Base-by-base conservation (phyloP, 2,113 vertebrate genomes). In the Spheniscus mendiculus region DNA sequence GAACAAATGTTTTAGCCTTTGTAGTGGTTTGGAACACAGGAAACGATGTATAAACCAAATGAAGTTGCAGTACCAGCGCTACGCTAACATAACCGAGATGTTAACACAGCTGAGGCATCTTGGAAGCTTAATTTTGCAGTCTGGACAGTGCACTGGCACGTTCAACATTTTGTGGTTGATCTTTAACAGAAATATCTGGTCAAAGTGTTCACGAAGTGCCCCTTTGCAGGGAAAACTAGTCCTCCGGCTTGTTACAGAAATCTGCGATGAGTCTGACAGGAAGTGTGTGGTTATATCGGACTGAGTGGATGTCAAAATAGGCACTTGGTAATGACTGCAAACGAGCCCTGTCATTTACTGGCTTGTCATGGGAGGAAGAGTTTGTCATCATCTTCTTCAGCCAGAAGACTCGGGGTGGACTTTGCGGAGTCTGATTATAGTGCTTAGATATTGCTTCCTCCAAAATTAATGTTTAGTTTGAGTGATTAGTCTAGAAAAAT, bases 71-170 rank as follows among this genome's bases (percentile, higher is more conserved):
- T 22, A 52, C 7, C 42, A 47, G 53, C 66, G 12, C 27, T 65
- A 7, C 0, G 8, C n/a, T 44, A 23, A 67, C 0, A 1, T 38
- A 66, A 53, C 50, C 1, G 1, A 71, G 50, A 62, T 10, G 26
- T 66, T 40, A 38, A 44, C 8, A 2, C 4, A 67, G 42, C 67
- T 81, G 52, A 66, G 23, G 36, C n/a, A 50, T 44, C 34, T 15
- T 50, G 36, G 59, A 67, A 55, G 26, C 17, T 53, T 36, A 10
- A 44, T 89, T 90, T 69, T 61, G 61, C 79, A 85, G 78, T 30
- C 22, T 38, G 55, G 70, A 17, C 12, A 1, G 58, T 63, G 52
- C n/a, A 13, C 44, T n/a, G 53, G 27, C 58, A 69, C 0, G 2
- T 61, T 50, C 38, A 30, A 2, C 13, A 2, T 29, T 63, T 84